Conservation (phyloP, 2,113 vertebrate genomes). For the Crotalus helleri region DNA sequence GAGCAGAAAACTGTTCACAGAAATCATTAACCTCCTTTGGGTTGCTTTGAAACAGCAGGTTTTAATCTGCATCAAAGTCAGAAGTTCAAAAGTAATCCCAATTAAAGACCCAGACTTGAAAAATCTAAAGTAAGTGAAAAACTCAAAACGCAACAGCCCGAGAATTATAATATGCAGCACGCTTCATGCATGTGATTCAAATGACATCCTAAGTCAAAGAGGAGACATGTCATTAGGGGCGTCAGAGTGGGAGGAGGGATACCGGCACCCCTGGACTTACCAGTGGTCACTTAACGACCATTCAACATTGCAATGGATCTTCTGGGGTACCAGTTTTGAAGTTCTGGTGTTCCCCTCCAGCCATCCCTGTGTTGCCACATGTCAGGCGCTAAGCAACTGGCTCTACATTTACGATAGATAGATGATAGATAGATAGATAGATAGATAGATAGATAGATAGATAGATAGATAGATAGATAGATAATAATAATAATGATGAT, state of each 20-base stretch:
- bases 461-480: too few relatives aligned
- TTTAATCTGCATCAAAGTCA: conserved; percentile 19
- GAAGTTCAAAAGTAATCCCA: conserved; percentile 43
- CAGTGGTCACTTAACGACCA: too few relatives aligned
- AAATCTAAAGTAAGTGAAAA: conserved; percentile 31
- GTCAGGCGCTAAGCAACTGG: too few relatives aligned
- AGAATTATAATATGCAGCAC: neutral
- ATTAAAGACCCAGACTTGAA: conserved; percentile 52
- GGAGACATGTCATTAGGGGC: too few relatives aligned
- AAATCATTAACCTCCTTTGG: conserved; percentile 29
- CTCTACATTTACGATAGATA: neutral
- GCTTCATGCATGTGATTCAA: neutral
- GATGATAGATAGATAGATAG: too few relatives aligned
- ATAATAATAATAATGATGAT: too few relatives aligned
- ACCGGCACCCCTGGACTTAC: neutral
- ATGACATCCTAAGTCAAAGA: neutral
- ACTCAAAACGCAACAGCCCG: neutral
- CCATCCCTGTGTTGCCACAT: too few relatives aligned
- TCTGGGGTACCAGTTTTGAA: too few relatives aligned
- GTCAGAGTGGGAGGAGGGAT: neutral
- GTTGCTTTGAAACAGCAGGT: conserved; percentile 25
- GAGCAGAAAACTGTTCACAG: conserved; percentile 32
- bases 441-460: too few relatives aligned
- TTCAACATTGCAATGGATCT: too few relatives aligned
- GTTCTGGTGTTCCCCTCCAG: too few relatives aligned